Percentiles rank a stretch among this genome's conserved stretches.
phyloP scores from a whole-genome alignment of 2,797 vertebrate genomes.

The Malacoctenus gilli region DNA sequence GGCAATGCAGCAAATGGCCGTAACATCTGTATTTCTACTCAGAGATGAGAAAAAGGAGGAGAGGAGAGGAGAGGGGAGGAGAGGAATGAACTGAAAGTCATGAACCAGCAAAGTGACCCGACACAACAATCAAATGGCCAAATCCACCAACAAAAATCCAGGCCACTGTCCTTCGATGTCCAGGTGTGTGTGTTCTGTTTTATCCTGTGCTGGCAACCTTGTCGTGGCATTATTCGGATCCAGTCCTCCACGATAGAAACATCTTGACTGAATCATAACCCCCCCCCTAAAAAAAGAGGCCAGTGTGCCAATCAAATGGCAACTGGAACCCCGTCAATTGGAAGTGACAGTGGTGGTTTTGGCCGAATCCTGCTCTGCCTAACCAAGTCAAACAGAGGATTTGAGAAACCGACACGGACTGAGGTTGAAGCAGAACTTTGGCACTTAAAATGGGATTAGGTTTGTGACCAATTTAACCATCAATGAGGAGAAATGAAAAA shows the following conservation, averaged over 20 bases:
- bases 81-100: constrained; percentile 1
- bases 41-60: not conserved
- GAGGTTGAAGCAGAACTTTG: constrained; percentile 28
- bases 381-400: constrained; percentile 48
- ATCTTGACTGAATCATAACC: constrained; percentile 70
- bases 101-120: constrained; percentile 17
- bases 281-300: constrained; percentile 24
- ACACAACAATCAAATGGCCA: not conserved
- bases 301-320: constrained; percentile 49
- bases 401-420: constrained; percentile 39
- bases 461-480: constrained; percentile 46
- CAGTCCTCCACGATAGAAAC: constrained; percentile 50
- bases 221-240: constrained; percentile 38
- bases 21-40: constrained; percentile 56
- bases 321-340: constrained; percentile 45
- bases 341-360: constrained; percentile 69
- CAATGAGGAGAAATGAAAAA: constrained; percentile 35
- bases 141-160: constrained; percentile 40
- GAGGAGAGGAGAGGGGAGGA: constrained; percentile 10
- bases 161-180: constrained; percentile 24
- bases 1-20: constrained; percentile 36
- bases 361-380: constrained; percentile 45
- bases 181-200: constrained; percentile 57
- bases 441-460: constrained; percentile 39
- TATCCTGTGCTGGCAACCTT: constrained; percentile 42